Percentiles rank a stretch among this genome's conserved stretches.
Evolutionary conservation across 2,888 invertebrate species (phyloP).

Genomic region (Philhelius pedissequus): DNA sequence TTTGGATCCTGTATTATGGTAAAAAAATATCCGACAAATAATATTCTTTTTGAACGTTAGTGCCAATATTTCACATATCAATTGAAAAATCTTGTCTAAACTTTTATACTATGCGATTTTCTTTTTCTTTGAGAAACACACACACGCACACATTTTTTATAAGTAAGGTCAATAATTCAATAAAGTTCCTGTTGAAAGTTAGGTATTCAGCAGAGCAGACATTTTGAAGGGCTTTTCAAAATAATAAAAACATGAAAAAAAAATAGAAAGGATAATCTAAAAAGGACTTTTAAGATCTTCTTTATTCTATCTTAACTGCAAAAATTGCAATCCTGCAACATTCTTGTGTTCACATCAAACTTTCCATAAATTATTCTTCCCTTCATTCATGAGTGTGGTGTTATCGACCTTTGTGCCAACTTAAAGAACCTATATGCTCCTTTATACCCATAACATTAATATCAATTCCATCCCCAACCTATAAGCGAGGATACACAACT

Average conservation of each 20-base stretch:
- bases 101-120: neutral
- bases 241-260: neutral
- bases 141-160: no score
- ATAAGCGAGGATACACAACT: no score
- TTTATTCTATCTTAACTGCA: conserved; percentile 12
- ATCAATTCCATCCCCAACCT: neutral
- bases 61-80: neutral
- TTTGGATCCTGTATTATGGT: neutral
- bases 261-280: neutral
- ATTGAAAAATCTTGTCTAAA: neutral
- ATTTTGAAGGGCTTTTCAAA: conserved; percentile 44
- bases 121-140: neutral
- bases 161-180: conserved; percentile 22
- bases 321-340: conserved; percentile 57
- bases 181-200: conserved; percentile 4
- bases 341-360: conserved; percentile 63
- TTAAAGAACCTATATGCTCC: neutral
- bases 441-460: neutral
- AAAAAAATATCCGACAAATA: neutral
- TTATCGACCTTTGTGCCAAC: conserved; percentile 49
- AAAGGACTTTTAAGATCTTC: conserved; percentile 10
- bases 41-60: neutral
- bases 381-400: conserved; percentile 61
- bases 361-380: conserved; percentile 65
- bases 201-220: conserved; percentile 17